Evolutionary conservation across 30 jellyfish, hydroid and myxozoan genomes (phyloP).

Genomic region (Chrysaora quinquecirrha): DNA sequence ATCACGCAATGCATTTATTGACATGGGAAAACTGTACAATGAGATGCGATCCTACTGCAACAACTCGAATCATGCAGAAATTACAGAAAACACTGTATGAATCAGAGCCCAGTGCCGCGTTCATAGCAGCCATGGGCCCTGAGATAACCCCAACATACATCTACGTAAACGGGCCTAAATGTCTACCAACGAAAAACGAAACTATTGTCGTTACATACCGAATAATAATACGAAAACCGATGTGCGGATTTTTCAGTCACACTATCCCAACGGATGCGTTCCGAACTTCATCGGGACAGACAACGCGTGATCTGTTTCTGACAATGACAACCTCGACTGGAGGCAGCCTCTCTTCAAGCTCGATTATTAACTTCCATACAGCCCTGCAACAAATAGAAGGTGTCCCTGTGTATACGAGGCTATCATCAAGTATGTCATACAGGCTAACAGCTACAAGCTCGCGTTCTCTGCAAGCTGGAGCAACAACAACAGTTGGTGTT

Average conservation of each 20-base stretch:
- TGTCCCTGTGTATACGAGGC: constrained; percentile 12
- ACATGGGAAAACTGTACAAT: constrained; percentile 46
- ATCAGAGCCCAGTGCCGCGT: constrained; percentile 61
- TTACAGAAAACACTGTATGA: constrained; percentile 52
- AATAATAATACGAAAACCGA: neutral
- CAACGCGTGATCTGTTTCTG: constrained; percentile 55
- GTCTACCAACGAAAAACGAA: constrained; percentile 30
- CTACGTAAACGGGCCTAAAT: constrained; percentile 65
- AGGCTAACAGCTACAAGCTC: constrained; percentile 52
- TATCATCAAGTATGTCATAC: constrained; percentile 3
- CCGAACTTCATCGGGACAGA: constrained; percentile 56
- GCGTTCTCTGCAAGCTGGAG: constrained; percentile 17
- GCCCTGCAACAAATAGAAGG: constrained; percentile 5
- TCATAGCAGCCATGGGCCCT: constrained; percentile 64
- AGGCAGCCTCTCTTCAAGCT: neutral
- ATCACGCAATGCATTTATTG: constrained; percentile 14
- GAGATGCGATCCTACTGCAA: constrained; percentile 46
- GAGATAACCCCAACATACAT: constrained; percentile 42
- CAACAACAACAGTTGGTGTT: constrained; percentile 12
- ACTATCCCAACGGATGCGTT: constrained; percentile 50
- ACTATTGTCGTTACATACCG: constrained; percentile 9
- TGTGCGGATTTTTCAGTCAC: constrained; percentile 48
- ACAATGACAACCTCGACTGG: constrained; percentile 32
- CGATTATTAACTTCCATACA: constrained; percentile 14
- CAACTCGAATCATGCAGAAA: constrained; percentile 15